Conservation (phyloP, 2,797 vertebrate species). For the Cuniculus paca region DNA sequence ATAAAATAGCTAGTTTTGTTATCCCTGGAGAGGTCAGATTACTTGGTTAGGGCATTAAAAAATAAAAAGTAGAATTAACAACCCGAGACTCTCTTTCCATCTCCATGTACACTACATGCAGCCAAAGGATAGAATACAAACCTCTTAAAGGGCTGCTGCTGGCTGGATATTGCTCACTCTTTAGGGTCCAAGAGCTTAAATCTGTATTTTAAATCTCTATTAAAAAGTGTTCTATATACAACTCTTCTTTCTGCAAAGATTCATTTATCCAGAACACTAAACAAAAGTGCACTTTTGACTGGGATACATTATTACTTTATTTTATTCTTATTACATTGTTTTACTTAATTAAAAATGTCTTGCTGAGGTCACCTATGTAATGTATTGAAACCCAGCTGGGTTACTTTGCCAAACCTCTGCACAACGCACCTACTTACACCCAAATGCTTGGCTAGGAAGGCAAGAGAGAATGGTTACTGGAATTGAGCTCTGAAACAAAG, state of each 20-base stretch:
- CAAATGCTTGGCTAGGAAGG: background rate
- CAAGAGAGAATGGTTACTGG: accelerated
- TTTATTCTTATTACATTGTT: background rate
- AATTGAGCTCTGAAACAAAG: background rate
- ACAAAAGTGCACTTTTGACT: conserved; percentile 57
- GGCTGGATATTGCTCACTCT: background rate
- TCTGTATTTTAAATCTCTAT: background rate
- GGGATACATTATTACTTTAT: conserved; percentile 23
- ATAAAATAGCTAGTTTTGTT: background rate
- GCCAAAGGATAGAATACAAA: background rate
- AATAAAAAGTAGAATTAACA: background rate
- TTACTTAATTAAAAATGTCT: conserved; percentile 63
- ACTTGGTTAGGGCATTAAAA: background rate
- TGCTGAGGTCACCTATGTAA: background rate
- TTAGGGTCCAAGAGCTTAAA: background rate
- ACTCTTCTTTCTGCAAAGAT: background rate
- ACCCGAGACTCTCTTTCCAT: background rate
- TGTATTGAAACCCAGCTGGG: background rate
- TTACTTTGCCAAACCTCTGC: background rate
- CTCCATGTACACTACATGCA: background rate
- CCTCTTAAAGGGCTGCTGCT: background rate
- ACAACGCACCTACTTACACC: background rate
- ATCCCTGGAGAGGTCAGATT: background rate
- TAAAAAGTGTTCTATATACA: background rate
- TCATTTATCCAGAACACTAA: conserved; percentile 55